Base-by-base conservation (phyloP, 2,888 invertebrate genomes). In the Hemistola chrysoprasaria region DNA sequence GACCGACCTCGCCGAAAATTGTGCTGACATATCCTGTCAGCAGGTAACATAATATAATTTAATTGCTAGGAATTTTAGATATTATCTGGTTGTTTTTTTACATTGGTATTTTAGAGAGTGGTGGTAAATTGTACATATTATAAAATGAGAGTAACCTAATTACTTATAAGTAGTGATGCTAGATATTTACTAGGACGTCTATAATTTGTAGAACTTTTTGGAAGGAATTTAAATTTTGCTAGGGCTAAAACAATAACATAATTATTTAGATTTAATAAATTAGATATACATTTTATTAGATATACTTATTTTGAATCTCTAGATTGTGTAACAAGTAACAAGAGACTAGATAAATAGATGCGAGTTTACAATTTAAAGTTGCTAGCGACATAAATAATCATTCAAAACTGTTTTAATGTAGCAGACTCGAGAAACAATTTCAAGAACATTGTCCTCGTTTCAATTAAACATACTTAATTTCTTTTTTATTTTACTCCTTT, bases 11-110 rank as follows among this genome's bases (percentile, higher is more conserved):
- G 86, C 80, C 56, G 88, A 88, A 83, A 88, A 88, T 73, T 88
- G 88, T 85, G 87, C 88, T 88, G 88, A 87, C 88, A 81, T 88
- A 74, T 87, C 88, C 79, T 88, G 88, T 88, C 88, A 88, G 88
- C 88, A 88, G 88, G 88, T 88, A 88, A 88, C 62, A 58, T 65
- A 71, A 56, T 52, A 68, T 64, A 62, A 44, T 76, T 73, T 74
- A 57, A 75, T 78, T 77, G 86, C 85, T 88, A 88, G 85, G 85
- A 84, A 65, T 64, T 49, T 69, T 83, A 80, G 78, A 67, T 66
- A 71, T 68, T 71, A 63, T 62, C 54, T 47, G 26, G 42, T 66
- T 62, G 58, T 59, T 63, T 34, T n/a, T 30, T 36, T 26, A 28
- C 31, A 29, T 42, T 45, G 37, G 40, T 45, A 56, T 64, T 63